Conservation (phyloP, 1,140 invertebrate species). For the Caenorhabditis inopinata region DNA sequence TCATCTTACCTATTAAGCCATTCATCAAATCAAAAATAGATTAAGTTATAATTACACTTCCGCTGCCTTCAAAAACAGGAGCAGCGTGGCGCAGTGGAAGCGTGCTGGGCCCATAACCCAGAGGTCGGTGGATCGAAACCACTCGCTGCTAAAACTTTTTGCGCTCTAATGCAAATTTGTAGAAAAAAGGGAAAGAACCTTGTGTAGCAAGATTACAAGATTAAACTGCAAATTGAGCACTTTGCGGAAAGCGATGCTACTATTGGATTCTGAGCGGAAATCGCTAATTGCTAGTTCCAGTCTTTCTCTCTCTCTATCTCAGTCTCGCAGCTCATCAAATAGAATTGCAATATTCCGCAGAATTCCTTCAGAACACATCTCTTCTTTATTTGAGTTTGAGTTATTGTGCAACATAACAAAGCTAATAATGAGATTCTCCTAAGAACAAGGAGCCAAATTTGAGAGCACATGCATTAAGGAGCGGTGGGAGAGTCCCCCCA, state of each 20-base stretch:
- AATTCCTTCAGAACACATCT: no score
- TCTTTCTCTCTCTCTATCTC: background rate
- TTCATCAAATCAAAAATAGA: no score
- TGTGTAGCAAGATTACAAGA: background rate
- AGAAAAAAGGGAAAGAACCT: background rate
- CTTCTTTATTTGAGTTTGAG: no score
- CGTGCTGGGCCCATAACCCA: slow-evolving; percentile 95
- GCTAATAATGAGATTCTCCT: slow-evolving; percentile 18
- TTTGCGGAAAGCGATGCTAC: no score
- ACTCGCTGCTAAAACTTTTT: slow-evolving; percentile 77
- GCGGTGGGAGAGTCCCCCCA: background rate
- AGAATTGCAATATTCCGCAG: no score
- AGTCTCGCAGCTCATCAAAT: no score
- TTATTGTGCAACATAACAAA: slow-evolving; percentile 4
- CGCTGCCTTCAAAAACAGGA: slow-evolving; percentile 60
- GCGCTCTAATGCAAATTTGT: background rate
- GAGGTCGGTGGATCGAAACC: slow-evolving; percentile 92
- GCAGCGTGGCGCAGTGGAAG: slow-evolving; percentile 95
- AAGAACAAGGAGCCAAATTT: no score
- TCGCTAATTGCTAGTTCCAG: background rate
- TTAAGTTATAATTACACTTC: background rate
- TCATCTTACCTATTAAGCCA: background rate
- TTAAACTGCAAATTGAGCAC: no score
- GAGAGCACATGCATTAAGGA: no score
- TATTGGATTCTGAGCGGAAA: background rate